Evolutionary conservation across 2,113 vertebrate species (phyloP), one percentile per base, ranked within the genome.

Genomic region (Myotis brandtii): DNA sequence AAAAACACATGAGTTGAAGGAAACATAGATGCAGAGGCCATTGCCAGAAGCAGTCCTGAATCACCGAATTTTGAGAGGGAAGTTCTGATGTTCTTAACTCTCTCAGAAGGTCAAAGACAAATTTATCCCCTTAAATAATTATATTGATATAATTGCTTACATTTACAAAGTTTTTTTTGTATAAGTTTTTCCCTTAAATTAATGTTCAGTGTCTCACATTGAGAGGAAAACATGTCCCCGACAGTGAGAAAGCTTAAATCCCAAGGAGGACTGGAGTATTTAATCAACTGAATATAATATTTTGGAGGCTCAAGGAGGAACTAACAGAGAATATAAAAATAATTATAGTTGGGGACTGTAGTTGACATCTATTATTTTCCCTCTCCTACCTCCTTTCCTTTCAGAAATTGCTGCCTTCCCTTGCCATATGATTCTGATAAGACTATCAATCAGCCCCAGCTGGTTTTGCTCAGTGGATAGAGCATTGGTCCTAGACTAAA

Each of bases 71-170:
- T 83, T 69, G 59, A 81, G 48, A 64, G 20, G 46, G 46, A 86
- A 40, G 0, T 48, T 73, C 17, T 25, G 13, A 87, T 40, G 43
- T 67, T 87, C 64, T 82, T 25, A 87, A 88, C 54, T 76, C 10
- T 76, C 14, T 32, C 27, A 79, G 54, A 95, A 69, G 34, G 40
- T 73, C 46, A 54, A 79, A 95, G 73, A 80, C 34, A 94, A 86
- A 12, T 86, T 8, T 10, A 34, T 43, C 1, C 9, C 14, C 10
- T 80, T 32, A 82, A 89, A 66, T 94, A 48, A 83, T 73, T 91
- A 77, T 0, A 62, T 37, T 75, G 48, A 5, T 48, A 9, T 69
- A 56, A 80, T 11, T 80, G 12, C 77, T 91, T 27, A 76, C 6
- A 79, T 13, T 79, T 83, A 59, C 10, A 54, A 32, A 64, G 17